Percentiles rank a stretch among this genome's conserved stretches.
Conservation (phyloP, 2,113 vertebrate genomes). For the Dermatemys mawii region DNA sequence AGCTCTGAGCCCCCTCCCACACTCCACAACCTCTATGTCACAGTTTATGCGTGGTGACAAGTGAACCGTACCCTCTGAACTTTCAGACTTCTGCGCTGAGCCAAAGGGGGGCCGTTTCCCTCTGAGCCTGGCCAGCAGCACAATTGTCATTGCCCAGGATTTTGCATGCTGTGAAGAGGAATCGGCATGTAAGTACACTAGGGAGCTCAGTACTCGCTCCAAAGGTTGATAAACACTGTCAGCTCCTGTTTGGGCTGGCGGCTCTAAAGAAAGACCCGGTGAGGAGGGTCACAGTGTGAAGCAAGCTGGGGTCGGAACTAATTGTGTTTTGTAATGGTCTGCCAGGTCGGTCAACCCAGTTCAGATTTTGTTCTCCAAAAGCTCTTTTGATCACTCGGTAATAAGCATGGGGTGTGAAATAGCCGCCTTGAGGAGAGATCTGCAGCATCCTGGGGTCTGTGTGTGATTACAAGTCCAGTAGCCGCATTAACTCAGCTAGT, state of each 20-base stretch:
- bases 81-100: accelerated
- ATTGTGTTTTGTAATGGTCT: slow-evolving; percentile 10
- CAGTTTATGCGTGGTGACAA: slow-evolving; percentile 47
- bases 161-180: not conserved
- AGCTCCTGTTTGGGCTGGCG: slow-evolving; percentile 52
- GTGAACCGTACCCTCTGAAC: slow-evolving; percentile 17
- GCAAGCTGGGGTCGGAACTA: not conserved
- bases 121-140: slow-evolving; percentile 37
- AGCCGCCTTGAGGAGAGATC: not conserved
- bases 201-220: slow-evolving; percentile 38
- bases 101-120: not conserved
- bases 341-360: not conserved
- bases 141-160: slow-evolving; percentile 26
- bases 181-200: not conserved
- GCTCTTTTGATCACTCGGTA: not conserved
- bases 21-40: accelerated
- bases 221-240: slow-evolving; percentile 55
- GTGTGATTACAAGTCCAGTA: not conserved
- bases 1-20: too few species aligned
- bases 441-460: not conserved
- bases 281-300: slow-evolving; percentile 25
- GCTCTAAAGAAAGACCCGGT: slow-evolving; percentile 19
- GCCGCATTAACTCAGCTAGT: too few species aligned
- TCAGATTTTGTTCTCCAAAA: not conserved
- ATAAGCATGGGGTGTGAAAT: not conserved